A percentile compares a stretch with the other conserved stretches of the same genome.
These are phyloP conservation scores for Labeo calbasu DNA, from an alignment of 2,797 vertebrate species.

Conservation along the genomic window DNA sequence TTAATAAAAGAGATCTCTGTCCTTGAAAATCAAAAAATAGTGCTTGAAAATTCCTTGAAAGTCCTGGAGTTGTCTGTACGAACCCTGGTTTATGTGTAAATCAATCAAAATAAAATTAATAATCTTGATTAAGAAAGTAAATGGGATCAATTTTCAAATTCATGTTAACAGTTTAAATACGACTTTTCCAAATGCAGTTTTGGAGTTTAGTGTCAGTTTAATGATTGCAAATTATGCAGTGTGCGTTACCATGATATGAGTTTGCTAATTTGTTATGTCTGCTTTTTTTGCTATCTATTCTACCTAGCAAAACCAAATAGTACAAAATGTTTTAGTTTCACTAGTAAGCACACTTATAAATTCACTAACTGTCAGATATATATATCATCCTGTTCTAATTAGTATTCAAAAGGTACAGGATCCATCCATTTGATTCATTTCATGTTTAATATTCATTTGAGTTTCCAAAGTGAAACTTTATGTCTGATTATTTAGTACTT, in stretches of 20 bases:
- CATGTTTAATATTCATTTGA: neutral
- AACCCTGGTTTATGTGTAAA: neutral
- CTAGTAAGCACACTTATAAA: neutral
- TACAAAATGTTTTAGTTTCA: neutral
- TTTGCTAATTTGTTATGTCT: neutral
- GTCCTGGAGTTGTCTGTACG: too few relatives aligned
- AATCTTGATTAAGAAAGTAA: too few relatives aligned
- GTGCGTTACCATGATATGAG: neutral
- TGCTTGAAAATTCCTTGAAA: too few relatives aligned
- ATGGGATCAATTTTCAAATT: neutral
- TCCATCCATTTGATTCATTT: neutral
- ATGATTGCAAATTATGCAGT: neutral
- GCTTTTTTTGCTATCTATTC: neutral
- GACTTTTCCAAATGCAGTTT: neutral
- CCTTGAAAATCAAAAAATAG: too few relatives aligned
- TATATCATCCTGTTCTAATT: neutral
- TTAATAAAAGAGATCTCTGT: too few relatives aligned
- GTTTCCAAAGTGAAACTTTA: neutral
- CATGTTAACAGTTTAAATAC: neutral
- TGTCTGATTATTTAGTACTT: neutral
- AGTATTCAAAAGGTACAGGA: neutral
- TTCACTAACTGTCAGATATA: neutral
- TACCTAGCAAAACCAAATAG: neutral
- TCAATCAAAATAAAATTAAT: too few relatives aligned
- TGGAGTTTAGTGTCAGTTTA: neutral